Evolutionary conservation across 2,113 vertebrate species (phyloP).

Genomic region (Indicator indicator): DNA sequence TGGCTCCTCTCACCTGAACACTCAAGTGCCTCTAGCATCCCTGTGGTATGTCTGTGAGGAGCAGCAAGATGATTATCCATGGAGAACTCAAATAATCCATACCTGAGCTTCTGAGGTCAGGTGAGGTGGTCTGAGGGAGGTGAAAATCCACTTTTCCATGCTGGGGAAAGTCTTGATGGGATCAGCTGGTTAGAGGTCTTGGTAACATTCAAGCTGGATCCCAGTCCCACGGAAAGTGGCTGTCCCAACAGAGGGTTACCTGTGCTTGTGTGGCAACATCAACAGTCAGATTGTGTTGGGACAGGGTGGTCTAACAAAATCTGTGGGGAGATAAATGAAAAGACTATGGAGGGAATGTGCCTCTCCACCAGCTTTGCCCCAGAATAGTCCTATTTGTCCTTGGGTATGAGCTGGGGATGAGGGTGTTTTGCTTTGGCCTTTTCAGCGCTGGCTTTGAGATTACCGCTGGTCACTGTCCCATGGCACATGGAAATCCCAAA

Average conservation of each 20-base stretch:
- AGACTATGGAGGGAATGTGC: background rate
- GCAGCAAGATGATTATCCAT: background rate
- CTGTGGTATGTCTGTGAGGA: background rate
- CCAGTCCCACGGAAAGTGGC: fast-evolving
- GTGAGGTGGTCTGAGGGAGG: background rate
- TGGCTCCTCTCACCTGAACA: background rate
- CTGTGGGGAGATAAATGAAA: background rate
- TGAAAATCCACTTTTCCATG: background rate
- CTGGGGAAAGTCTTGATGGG: background rate
- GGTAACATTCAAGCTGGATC: background rate
- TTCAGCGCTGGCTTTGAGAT: background rate
- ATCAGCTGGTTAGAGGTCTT: background rate
- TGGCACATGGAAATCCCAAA: background rate
- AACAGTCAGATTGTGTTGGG: fast-evolving
- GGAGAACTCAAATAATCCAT: background rate
- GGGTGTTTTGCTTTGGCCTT: background rate
- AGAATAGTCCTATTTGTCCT: background rate
- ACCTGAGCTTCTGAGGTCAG: background rate
- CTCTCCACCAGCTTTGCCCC: background rate
- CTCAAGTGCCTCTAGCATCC: background rate
- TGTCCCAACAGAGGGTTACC: background rate
- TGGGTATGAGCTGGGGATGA: background rate
- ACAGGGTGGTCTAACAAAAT: background rate
- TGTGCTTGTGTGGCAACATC: background rate
- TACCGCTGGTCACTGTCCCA: background rate